Evolutionary conservation across 2,888 invertebrate genomes (phyloP).

Genomic region (Chrysotoxum bicinctum): DNA sequence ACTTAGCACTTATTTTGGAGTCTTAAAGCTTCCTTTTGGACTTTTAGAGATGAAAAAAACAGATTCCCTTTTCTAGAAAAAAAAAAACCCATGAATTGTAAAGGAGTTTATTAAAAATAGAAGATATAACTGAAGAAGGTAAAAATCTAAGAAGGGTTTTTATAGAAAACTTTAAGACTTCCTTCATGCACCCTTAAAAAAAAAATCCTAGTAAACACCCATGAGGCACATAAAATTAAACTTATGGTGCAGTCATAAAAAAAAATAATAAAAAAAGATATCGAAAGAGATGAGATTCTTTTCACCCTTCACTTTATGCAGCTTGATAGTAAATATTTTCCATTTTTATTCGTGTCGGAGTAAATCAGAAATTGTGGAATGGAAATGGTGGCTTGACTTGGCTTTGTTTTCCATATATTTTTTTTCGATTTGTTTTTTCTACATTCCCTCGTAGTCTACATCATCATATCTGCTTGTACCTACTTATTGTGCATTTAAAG

Average conservation of each 20-base stretch:
- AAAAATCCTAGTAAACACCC: constrained; percentile 1
- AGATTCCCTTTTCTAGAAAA: not conserved
- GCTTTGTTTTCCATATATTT: constrained; percentile 31
- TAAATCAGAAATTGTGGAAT: constrained; percentile 29
- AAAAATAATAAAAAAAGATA: constrained; percentile 45
- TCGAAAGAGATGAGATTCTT: constrained; percentile 52
- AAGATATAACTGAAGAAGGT: not conserved
- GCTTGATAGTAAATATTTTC: constrained; percentile 34
- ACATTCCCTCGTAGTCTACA: not conserved
- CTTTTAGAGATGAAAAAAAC: not conserved
- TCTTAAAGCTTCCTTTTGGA: not conserved
- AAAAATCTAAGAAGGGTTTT: not conserved
- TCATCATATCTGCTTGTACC: not conserved
- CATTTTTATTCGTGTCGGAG: constrained; percentile 9
- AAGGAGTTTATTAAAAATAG: not conserved
- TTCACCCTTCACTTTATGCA: not conserved
- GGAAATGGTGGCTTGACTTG: constrained; percentile 37
- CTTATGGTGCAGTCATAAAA: constrained; percentile 65
- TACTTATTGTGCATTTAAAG: constrained; percentile 22
- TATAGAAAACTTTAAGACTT: not conserved
- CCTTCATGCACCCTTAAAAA: not conserved
- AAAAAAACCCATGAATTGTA: constrained; percentile 11
- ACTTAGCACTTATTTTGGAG: not conserved
- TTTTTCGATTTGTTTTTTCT: constrained; percentile 1
- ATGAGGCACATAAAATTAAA: constrained; percentile 47